These are phyloP conservation scores for Cheilosia scutellata DNA, from an alignment of 2,888 invertebrate genomes.

Conservation along the genomic window DNA sequence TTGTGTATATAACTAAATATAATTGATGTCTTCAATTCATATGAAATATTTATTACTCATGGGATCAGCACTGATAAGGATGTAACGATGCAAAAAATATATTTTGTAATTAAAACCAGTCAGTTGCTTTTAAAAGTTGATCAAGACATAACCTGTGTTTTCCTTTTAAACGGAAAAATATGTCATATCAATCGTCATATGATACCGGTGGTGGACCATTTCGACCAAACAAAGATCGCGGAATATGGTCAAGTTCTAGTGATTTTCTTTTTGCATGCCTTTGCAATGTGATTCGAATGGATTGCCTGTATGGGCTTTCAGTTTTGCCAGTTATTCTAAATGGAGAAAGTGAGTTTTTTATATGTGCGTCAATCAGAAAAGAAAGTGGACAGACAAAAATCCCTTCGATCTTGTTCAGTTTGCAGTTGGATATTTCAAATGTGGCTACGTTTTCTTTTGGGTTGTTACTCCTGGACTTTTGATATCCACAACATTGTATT, in stretches of 20 bases:
- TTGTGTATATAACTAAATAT: neutral
- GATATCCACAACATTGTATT: too few species aligned
- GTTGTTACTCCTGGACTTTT: too few species aligned
- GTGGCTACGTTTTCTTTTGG: too few species aligned
- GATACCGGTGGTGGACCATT: constrained; percentile 39
- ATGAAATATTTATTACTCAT: neutral
- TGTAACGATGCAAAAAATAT: neutral
- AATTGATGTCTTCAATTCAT: neutral
- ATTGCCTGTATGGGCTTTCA: constrained; percentile 36
- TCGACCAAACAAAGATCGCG: constrained; percentile 64
- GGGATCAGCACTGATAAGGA: constrained; percentile 13
- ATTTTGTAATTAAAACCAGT: neutral
- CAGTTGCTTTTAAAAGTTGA: constrained; percentile 25
- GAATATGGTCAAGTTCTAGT: constrained; percentile 45
- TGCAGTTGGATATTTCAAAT: too few species aligned
- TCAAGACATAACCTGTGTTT: constrained; percentile 30
- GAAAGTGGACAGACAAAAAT: too few species aligned
- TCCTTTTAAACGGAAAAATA: constrained; percentile 5
- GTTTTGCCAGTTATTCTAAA: constrained; percentile 4
- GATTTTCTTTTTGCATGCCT: constrained; percentile 51
- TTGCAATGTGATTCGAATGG: constrained; percentile 52
- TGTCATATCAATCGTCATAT: constrained; percentile 57
- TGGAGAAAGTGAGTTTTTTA: constrained; percentile 50
- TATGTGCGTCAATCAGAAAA: neutral
- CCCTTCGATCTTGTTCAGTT: too few species aligned